A percentile compares a stretch with the other conserved stretches of the same genome.
phyloP scores from a whole-genome alignment of 92 coral and sea anemone species.

The Epizoanthus fatuus region DNA sequence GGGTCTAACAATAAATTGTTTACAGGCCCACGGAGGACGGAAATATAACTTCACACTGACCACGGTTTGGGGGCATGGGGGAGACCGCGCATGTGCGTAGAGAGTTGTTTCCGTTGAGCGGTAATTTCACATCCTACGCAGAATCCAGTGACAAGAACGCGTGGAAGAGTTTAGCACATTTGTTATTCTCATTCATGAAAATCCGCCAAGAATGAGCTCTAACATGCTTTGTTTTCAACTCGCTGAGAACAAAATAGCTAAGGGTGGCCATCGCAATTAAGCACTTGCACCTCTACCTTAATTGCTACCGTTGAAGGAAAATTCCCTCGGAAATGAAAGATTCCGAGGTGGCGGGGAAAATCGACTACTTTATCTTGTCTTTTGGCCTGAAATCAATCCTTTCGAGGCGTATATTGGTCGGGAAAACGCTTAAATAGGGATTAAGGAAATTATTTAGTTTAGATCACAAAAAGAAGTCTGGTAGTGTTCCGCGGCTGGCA shows the following conservation, averaged over 20 bases:
- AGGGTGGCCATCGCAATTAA: conserved; percentile 37
- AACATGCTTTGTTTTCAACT: conserved; percentile 31
- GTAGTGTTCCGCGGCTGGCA: neutral
- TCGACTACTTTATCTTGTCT: conserved; percentile 13
- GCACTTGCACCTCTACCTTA: conserved; percentile 6
- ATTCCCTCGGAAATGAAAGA: conserved; percentile 23
- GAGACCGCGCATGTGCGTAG: conserved; percentile 40
- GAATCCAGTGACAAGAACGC: conserved; percentile 1
- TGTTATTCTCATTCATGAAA: conserved; percentile 17
- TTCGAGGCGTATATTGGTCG: conserved; percentile 28
- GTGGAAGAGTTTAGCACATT: neutral
- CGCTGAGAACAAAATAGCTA: conserved; percentile 22
- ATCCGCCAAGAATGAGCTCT: conserved; percentile 16
- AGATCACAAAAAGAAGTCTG: neutral
- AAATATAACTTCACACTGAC: neutral
- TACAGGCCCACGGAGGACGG: neutral
- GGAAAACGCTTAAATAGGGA: conserved; percentile 16
- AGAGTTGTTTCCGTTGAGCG: conserved; percentile 69
- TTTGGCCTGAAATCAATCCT: conserved; percentile 40
- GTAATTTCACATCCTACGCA: conserved; percentile 63
- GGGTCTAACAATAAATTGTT: neutral
- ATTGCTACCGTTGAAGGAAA: conserved; percentile 8
- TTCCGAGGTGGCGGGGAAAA: conserved; percentile 13
- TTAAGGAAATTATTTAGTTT: neutral
- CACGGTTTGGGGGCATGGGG: conserved; percentile 18